Base-by-base conservation (phyloP, 2,888 invertebrate genomes). In the Volucella bombylans region DNA sequence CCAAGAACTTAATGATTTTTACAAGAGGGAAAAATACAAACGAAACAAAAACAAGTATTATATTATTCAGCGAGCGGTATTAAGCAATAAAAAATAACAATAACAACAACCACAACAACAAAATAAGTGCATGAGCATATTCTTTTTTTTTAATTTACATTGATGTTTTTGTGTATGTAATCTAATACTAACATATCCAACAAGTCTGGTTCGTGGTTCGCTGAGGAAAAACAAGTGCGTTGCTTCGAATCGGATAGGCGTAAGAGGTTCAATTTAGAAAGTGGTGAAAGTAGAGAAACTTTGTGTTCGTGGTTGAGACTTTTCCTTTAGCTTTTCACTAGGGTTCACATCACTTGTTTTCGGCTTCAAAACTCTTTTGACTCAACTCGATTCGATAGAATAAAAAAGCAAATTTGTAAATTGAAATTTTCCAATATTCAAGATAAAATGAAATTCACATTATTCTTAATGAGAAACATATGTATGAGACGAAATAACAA, bases 221-320 rank as follows among this genome's bases (percentile, higher is more conserved):
- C 18, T 67, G 81, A 81, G 72, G 80, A 80, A 85, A 85, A 85
- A 76, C 80, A 81, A 85, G 85, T 85, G 85, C 85, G 80, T 85
- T 31, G 31, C 31, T 31, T 81, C 72, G 38, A 15, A 65, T 79
- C 71, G 85, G 64, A 72, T 67, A 80, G 62, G 76, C 76, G 76
- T 77, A 72, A 68, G 76, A 81, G 81, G 81, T 85, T 85, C 81
- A 85, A 85, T 85, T 85, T 85, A 85, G 85, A 85, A 85, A 85
- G 85, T 85, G 85, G 85, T 85, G 85, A 85, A 85, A 85, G 85
- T 85, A 81, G 85, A 85, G 85, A 85, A 85, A 85, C 81, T 81
- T 81, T 47, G 59, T 71, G 72, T 79, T 52, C 57, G 76, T 82
- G 67, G 83, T 31, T 31, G 31, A 80, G 80, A 85, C 80, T 85